These are phyloP conservation scores for Caretta caretta DNA, from an alignment of 2,113 vertebrate genomes.

Conservation along the genomic window DNA sequence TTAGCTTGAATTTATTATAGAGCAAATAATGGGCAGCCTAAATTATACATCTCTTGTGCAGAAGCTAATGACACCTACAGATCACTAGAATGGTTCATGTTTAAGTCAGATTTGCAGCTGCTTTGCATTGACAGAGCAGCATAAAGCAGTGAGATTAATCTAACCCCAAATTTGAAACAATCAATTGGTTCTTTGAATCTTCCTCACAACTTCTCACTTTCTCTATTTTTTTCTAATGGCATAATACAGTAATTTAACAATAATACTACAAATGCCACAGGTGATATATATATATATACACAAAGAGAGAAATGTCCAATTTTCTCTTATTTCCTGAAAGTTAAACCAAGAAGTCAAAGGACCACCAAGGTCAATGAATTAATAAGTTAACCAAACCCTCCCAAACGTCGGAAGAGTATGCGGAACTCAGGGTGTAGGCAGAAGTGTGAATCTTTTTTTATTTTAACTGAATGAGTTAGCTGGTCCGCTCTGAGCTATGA, in stretches of 20 bases:
- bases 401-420: not conserved
- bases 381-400: not conserved
- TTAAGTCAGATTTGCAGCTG: slow-evolving; percentile 7
- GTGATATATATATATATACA: not conserved
- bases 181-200: not conserved
- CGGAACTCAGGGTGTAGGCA: not conserved
- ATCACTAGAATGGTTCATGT: not conserved
- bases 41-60: not conserved
- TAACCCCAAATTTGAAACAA: not conserved
- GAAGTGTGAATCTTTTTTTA: not conserved
- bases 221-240: not conserved
- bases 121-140: slow-evolving; percentile 26
- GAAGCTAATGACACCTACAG: not conserved
- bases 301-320: not conserved
- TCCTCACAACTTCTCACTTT: slow-evolving; percentile 7
- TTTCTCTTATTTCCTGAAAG: slow-evolving; percentile 23
- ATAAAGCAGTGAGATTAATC: not conserved
- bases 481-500: not conserved
- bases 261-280: not conserved
- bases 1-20: not conserved
- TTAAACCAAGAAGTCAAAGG: slow-evolving; percentile 6
- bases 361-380: rapidly evolving
- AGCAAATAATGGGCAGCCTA: not conserved
- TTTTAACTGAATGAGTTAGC: not conserved
- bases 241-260: not conserved